Conservation (phyloP, 2,797 vertebrate genomes). For the Apodemus agrarius region DNA sequence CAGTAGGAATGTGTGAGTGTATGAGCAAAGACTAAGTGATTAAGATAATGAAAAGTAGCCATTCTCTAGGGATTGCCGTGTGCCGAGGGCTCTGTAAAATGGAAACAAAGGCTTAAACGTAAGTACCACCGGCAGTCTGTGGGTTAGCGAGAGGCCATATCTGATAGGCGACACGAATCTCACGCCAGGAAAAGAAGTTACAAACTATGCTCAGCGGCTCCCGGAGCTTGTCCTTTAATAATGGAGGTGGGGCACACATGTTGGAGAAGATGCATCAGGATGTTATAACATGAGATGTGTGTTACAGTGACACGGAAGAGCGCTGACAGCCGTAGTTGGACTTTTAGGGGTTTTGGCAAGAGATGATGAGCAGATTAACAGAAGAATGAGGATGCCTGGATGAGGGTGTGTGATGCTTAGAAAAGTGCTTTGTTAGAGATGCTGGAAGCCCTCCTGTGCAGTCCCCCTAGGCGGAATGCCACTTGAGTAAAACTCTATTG, state of each 20-base stretch:
- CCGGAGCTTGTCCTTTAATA: background rate
- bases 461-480: background rate
- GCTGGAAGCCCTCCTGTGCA: background rate
- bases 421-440: background rate
- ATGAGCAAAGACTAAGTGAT: conserved; percentile 42
- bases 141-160: background rate
- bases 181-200: background rate
- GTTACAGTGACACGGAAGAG: background rate
- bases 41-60: conserved; percentile 45
- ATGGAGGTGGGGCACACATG: background rate
- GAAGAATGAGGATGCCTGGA: background rate
- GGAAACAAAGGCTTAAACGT: conserved; percentile 54
- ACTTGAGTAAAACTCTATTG: background rate
- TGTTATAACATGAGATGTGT: background rate
- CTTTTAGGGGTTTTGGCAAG: background rate
- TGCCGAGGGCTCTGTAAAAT: conserved; percentile 31
- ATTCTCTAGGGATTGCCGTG: conserved; percentile 6
- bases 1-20: background rate
- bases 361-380: background rate
- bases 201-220: background rate
- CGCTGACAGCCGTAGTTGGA: background rate
- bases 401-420: background rate
- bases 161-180: background rate
- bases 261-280: background rate
- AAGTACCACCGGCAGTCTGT: background rate